A percentile compares a stretch with the other conserved stretches of the same genome.
These are phyloP conservation scores for Alouatta caraya DNA, from an alignment of 2,797 vertebrate genomes.

Conservation along the genomic window DNA sequence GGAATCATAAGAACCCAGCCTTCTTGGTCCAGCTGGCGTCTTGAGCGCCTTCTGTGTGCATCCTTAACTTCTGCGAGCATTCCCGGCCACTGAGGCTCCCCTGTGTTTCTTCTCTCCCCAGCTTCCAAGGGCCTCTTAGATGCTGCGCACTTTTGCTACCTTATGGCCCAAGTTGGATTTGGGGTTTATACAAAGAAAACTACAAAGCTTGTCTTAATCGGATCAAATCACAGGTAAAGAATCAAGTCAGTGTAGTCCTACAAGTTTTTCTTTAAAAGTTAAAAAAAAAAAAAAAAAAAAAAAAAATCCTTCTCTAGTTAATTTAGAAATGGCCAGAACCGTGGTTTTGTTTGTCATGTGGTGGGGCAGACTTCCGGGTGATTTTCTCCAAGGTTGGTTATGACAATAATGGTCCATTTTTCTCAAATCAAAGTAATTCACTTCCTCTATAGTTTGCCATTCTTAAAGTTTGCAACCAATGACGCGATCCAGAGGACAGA, in stretches of 20 bases:
- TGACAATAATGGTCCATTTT: neutral
- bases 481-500: constrained; percentile 98
- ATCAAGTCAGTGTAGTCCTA: accelerated
- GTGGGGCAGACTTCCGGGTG: accelerated
- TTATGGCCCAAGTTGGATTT: constrained; percentile 96
- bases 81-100: accelerated
- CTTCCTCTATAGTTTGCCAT: constrained; percentile 86
- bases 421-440: neutral
- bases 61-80: accelerated
- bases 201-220: constrained; percentile 95
- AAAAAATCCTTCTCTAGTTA: accelerated
- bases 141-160: constrained; percentile 97
- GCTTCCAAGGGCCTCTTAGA: constrained; percentile 95
- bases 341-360: accelerated
- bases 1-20: accelerated
- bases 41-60: accelerated
- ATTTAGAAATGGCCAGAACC: neutral
- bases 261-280: neutral
- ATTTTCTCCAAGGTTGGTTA: neutral
- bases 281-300: accelerated
- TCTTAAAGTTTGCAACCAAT: constrained; percentile 92
- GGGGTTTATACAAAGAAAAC: constrained; percentile 96
- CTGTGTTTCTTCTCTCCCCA: constrained; percentile 67
- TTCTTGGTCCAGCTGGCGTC: accelerated
- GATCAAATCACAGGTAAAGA: constrained; percentile 95